Evolutionary conservation across 1,140 invertebrate genomes (phyloP), one percentile per base, ranked within the genome.

Genomic region (Microvelia longipes): DNA sequence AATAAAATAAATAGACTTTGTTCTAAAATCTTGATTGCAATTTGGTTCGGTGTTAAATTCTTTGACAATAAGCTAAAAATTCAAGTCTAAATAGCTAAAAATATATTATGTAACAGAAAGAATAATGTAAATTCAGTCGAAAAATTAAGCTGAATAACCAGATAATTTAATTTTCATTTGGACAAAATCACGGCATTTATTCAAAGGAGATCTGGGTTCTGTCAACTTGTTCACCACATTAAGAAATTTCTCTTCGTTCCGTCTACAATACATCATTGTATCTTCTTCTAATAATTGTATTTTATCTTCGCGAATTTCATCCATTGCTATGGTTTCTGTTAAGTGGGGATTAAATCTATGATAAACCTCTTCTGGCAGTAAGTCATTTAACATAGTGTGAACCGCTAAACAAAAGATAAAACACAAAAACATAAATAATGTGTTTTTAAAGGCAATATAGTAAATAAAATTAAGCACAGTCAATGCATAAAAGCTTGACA

Each of bases 321-420:
- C 91, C 81, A 98, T 87, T 1, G 84, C 82, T 27, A 93, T 82
- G 76, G 90, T 86, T 77, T 93, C 89, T 66, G 87, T 88, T 35
- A 96, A 80, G 74, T 93, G 93, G 0, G 94, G 94, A 81, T 96
- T 96, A 77, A 97, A 90, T 11, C 94, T 85, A 76, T 86, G 96
- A 79, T 98, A 98, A 25, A 85, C 83, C 26, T 86, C 82, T 0
- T 85, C 83, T 19, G 90, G 89, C 19, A 97, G 79, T 62, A 96
- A 79, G 78, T 96, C 92, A 74, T 88, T 88, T 69, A 96, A 77
- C 64, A 90, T 87, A 61, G 86, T 86, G 77, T 96, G 93, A 13
- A 92, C 88, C 74, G 84, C 89, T 90, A 78, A 1, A 60, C 11
- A 81, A 76, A 75, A 74, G 76, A 74, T 74, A 69, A 28, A 69